These are phyloP conservation scores for Hybognathus amarus DNA, from an alignment of 2,797 vertebrate species.

Conservation along the genomic window DNA sequence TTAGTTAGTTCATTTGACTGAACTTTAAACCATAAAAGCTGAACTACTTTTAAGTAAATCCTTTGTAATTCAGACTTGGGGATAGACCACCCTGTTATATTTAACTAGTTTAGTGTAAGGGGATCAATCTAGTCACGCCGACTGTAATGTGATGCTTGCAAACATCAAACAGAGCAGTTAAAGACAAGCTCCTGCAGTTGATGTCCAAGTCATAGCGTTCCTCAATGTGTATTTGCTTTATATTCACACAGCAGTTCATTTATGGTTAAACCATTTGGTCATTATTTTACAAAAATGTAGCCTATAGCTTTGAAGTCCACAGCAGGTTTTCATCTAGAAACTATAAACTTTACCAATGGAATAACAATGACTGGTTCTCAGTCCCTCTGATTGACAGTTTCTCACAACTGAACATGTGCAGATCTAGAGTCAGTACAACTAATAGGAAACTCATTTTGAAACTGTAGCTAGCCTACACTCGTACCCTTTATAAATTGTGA, in stretches of 20 bases:
- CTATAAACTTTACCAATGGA: not conserved
- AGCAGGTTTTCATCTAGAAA: constrained; percentile 36
- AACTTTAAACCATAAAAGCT: not conserved
- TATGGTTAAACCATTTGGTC: constrained; percentile 2
- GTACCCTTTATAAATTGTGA: not conserved
- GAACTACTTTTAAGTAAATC: constrained; percentile 18
- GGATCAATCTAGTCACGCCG: constrained; percentile 9
- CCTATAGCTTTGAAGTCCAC: constrained; percentile 11
- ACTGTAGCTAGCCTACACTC: not conserved
- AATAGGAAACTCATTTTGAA: not conserved
- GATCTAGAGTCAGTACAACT: not conserved
- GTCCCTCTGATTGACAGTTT: not conserved
- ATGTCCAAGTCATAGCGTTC: constrained; percentile 28
- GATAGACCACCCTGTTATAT: constrained; percentile 34
- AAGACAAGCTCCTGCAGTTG: constrained; percentile 1
- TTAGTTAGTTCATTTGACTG: constrained; percentile 13
- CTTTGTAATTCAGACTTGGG: not conserved
- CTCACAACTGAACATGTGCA: not conserved
- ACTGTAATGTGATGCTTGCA: constrained; percentile 9
- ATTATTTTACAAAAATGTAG: constrained; percentile 10
- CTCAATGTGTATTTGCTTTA: constrained; percentile 1
- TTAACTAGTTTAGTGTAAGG: constrained; percentile 22
- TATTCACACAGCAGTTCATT: constrained; percentile 15
- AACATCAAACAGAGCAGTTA: constrained; percentile 49
- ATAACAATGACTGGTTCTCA: not conserved